Conservation (phyloP, 1,140 invertebrate species). For the Steinernema khuongi region DNA sequence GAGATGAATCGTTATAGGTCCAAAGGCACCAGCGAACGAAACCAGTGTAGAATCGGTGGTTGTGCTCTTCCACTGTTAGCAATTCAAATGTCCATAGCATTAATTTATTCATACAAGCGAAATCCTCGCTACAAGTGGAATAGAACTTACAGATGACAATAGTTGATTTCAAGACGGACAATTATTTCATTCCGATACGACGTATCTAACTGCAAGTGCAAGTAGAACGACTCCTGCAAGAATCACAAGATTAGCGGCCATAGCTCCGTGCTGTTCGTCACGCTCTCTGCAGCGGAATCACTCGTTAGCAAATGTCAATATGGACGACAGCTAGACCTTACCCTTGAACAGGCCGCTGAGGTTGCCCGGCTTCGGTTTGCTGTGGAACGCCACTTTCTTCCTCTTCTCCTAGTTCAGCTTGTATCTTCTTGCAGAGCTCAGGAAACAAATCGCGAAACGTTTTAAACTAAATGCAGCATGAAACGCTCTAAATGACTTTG, state of each 20-base stretch:
- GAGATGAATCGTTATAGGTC: too few species aligned
- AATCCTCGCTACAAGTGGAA: too few species aligned
- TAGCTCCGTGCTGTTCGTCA: conserved; percentile 39
- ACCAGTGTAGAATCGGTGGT: too few species aligned
- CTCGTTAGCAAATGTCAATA: too few species aligned
- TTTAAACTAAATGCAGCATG: conserved; percentile 63
- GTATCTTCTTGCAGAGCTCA: conserved; percentile 65
- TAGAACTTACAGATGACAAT: too few species aligned
- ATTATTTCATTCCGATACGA: too few species aligned
- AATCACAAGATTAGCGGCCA: conserved; percentile 51
- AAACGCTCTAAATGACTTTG: background rate
- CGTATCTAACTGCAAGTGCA: conserved; percentile 55
- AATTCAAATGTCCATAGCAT: too few species aligned
- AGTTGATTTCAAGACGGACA: too few species aligned
- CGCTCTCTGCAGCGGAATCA: conserved; percentile 17
- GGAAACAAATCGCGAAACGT: conserved; percentile 89
- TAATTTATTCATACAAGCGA: too few species aligned
- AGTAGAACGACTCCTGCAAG: conserved; percentile 52
- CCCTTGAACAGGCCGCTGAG: background rate
- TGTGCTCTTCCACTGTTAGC: too few species aligned
- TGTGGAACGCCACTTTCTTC: background rate
- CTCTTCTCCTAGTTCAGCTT: conserved; percentile 32
- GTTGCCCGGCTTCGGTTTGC: background rate
- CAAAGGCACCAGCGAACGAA: too few species aligned
- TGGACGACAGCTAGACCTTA: too few species aligned